Conservation (phyloP, 2,113 vertebrate species). For the Speoplatyrhinus poulsoni region DNA sequence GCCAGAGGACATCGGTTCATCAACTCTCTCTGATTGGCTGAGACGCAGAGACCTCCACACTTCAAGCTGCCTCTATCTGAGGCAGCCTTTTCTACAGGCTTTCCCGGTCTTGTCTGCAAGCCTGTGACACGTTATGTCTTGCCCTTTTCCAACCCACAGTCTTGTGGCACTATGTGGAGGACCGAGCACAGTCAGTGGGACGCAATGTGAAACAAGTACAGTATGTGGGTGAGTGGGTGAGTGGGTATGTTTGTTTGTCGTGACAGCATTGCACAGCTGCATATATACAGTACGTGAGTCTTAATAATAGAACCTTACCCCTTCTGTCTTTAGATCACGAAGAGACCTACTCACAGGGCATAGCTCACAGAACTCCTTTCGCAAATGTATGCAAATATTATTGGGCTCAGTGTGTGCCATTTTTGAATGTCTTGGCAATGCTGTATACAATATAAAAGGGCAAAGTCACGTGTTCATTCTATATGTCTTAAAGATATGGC, state of each 20-base stretch:
- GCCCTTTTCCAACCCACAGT: no score
- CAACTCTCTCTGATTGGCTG: slow-evolving; percentile 41
- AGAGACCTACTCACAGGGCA: slow-evolving; percentile 46
- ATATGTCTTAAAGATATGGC: no score
- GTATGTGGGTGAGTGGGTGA: background rate
- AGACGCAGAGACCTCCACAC: slow-evolving; percentile 14
- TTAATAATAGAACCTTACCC: slow-evolving; percentile 34
- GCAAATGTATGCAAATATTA: background rate
- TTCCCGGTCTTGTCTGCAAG: slow-evolving; percentile 4
- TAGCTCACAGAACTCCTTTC: slow-evolving; percentile 28
- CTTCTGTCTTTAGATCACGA: slow-evolving; percentile 25
- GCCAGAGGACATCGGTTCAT: slow-evolving; percentile 44
- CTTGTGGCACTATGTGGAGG: background rate
- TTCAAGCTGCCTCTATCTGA: slow-evolving; percentile 4
- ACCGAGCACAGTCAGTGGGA: background rate
- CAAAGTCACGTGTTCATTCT: no score
- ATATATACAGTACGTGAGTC: slow-evolving; percentile 9
- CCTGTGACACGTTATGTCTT: no score
- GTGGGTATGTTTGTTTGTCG: slow-evolving; percentile 15
- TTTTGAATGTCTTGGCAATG: no score
- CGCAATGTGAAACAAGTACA: background rate
- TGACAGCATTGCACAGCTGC: slow-evolving; percentile 11
- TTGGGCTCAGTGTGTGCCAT: background rate
- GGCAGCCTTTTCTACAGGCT: slow-evolving; percentile 17
- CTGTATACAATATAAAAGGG: no score